Conservation (phyloP, 2,888 invertebrate genomes). For the Rhingia rostrata region DNA sequence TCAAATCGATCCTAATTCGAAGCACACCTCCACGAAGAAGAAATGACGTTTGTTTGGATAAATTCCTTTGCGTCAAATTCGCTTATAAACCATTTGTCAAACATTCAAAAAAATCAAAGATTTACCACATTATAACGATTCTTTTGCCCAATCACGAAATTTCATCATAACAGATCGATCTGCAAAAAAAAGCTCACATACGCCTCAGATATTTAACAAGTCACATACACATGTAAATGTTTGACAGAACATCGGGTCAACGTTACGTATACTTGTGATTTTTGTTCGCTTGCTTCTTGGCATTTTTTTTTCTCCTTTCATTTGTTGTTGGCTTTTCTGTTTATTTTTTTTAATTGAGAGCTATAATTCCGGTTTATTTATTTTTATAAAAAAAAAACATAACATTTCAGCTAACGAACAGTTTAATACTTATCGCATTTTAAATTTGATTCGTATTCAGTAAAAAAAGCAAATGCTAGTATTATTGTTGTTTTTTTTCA, state of each 20-base stretch:
- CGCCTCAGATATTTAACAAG: constrained; percentile 52
- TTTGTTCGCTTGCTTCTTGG: constrained; percentile 15
- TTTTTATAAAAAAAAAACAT: constrained; percentile 9
- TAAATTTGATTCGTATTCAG: constrained; percentile 12
- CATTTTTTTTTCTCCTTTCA: not conserved
- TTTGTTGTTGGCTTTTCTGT: constrained; percentile 8
- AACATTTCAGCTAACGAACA: constrained; percentile 13
- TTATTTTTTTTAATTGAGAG: constrained; percentile 14
- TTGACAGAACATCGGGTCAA: constrained; percentile 26
- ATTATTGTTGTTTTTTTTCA: too few relatives aligned
- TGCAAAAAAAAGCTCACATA: constrained; percentile 53
- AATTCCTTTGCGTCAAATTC: too few relatives aligned
- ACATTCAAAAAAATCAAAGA: too few relatives aligned
- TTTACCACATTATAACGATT: too few relatives aligned
- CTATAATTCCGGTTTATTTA: constrained; percentile 51
- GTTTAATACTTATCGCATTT: constrained; percentile 29
- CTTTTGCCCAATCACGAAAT: too few relatives aligned
- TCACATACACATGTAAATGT: constrained; percentile 23
- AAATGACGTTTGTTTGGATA: too few relatives aligned
- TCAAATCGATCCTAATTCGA: too few relatives aligned
- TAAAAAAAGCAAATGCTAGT: not conserved
- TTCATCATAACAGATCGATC: not conserved
- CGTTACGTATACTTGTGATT: constrained; percentile 63
- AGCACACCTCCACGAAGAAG: too few relatives aligned
- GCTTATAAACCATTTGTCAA: too few relatives aligned